Conservation (phyloP, 37 sponge, comb jelly and placozoan species). For the Agelas oroides region DNA sequence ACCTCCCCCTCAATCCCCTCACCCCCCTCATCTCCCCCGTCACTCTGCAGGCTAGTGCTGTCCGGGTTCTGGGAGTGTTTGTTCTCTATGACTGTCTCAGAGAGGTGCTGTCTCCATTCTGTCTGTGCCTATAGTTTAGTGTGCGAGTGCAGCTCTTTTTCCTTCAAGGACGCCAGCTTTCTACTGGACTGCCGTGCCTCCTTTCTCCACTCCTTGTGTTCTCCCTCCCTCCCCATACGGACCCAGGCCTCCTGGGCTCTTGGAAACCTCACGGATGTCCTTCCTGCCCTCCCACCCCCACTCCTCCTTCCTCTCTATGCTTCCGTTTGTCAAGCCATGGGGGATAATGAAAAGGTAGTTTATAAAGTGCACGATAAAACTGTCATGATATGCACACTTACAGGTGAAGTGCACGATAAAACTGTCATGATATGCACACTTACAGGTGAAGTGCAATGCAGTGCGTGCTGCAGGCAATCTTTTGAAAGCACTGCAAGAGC, state of each 20-base stretch:
- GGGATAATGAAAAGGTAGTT: slow-evolving; percentile 54
- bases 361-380: neutral
- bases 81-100: slow-evolving; percentile 21
- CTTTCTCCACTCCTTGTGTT: slow-evolving; percentile 25
- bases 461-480: slow-evolving; percentile 67
- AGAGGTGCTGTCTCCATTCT: slow-evolving; percentile 6
- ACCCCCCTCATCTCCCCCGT: too few species aligned
- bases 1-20: too few species aligned
- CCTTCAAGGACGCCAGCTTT: slow-evolving; percentile 36
- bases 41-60: slow-evolving; percentile 47
- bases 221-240: slow-evolving; percentile 9
- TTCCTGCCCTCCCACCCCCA: slow-evolving; percentile 9
- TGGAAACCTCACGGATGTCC: slow-evolving; percentile 56
- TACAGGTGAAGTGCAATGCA: slow-evolving; percentile 60
- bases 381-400: neutral
- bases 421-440: neutral
- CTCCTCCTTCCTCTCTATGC: slow-evolving; percentile 11
- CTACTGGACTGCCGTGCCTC: slow-evolving; percentile 34
- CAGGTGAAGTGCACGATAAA: neutral
- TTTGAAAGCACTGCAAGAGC: slow-evolving; percentile 24
- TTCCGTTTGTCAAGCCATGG: slow-evolving; percentile 2
- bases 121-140: neutral
- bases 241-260: slow-evolving; percentile 71
- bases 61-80: slow-evolving; percentile 61
- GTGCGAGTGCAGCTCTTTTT: too few species aligned